Conservation (phyloP, 1,140 invertebrate genomes). For the Polyergus mexicanus region DNA sequence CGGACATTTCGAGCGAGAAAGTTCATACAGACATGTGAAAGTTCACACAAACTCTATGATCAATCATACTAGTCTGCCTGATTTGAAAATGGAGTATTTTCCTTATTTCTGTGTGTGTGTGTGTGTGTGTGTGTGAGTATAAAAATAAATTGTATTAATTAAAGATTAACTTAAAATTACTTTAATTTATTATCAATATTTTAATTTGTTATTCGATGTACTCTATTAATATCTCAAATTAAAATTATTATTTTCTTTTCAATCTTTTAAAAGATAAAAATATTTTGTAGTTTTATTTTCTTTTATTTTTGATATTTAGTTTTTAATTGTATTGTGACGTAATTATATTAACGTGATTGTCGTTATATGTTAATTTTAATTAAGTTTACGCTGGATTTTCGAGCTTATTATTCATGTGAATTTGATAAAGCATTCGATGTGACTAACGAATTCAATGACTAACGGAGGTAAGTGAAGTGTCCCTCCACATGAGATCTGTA, state of each 20-base stretch:
- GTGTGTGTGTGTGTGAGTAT: neutral
- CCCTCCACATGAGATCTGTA: neutral
- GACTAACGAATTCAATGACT: constrained; percentile 21
- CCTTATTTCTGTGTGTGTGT: neutral
- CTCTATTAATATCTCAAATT: neutral
- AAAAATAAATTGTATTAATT: neutral
- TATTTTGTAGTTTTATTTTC: neutral
- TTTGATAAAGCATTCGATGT: constrained; percentile 7
- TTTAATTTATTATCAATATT: neutral
- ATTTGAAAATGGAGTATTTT: neutral
- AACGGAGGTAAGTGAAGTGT: constrained; percentile 44
- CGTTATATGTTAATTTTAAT: too few relatives aligned
- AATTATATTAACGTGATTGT: too few relatives aligned
- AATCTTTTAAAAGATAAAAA: neutral
- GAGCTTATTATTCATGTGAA: neutral
- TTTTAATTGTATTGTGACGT: neutral
- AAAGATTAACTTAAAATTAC: neutral
- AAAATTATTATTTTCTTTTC: neutral
- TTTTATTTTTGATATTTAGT: neutral
- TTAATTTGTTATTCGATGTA: neutral
- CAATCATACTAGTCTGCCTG: neutral
- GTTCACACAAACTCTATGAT: neutral
- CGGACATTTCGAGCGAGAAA: constrained; percentile 16
- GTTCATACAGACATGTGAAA: constrained; percentile 13
- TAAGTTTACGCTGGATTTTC: neutral